Evolutionary conservation across 2,113 vertebrate species (phyloP).

Genomic region (Melanerpes formicivorus): DNA sequence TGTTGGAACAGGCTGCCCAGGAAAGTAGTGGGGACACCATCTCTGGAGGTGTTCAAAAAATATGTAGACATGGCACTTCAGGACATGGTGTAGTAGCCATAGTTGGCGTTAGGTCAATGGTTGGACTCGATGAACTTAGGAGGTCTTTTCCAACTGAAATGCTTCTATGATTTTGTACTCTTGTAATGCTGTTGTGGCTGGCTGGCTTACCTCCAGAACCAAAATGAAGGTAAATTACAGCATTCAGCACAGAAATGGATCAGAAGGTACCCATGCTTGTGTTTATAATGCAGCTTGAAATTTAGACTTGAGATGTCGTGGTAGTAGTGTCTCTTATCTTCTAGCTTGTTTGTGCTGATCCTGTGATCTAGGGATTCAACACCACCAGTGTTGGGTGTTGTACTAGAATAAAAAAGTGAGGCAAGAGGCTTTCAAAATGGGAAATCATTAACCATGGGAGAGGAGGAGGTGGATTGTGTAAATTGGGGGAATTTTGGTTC

Average conservation of each 20-base stretch:
- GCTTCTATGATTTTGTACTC: neutral
- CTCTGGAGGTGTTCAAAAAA: too few relatives aligned
- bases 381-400: neutral
- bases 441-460: neutral
- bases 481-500: neutral
- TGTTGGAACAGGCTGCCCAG: too few relatives aligned
- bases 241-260: conserved; percentile 24
- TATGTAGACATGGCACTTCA: too few relatives aligned
- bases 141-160: too few relatives aligned
- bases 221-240: conserved; percentile 56
- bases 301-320: neutral
- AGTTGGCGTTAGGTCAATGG: too few relatives aligned
- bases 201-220: conserved; percentile 38
- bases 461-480: neutral
- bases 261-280: conserved; percentile 22
- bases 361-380: neutral
- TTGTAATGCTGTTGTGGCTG: conserved; percentile 31
- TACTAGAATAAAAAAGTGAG: neutral
- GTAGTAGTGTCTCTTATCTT: neutral
- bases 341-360: neutral
- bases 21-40: too few relatives aligned
- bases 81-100: too few relatives aligned
- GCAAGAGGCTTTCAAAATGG: neutral
- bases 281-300: conserved; percentile 9
- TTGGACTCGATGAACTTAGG: too few relatives aligned